Conservation (phyloP, 2,888 invertebrate species). For the Watsonalla cultraria region DNA sequence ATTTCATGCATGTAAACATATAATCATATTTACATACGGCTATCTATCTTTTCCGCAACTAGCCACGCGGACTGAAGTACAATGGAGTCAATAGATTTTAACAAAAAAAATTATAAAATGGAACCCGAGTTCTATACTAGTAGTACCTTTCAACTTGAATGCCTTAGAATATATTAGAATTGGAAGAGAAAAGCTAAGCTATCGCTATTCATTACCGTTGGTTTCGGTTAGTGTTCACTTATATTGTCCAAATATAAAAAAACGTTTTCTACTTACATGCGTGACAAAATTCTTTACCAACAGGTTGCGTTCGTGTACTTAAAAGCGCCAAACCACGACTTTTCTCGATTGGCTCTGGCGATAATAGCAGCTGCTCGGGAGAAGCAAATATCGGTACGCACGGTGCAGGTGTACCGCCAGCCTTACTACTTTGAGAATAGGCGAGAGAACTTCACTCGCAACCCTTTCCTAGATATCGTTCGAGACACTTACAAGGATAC, state of each 20-base stretch:
- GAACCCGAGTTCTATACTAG: no score
- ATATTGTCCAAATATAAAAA: no score
- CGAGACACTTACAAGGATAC: conserved; percentile 89
- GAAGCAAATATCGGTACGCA: conserved; percentile 85
- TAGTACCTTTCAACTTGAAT: no score
- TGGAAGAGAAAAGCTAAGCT: conserved; percentile 4
- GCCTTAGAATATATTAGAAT: no score
- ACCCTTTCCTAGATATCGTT: conserved; percentile 91
- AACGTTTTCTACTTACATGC: no score
- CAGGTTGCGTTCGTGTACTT: conserved; percentile 91
- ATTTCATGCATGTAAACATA: conserved; percentile 90
- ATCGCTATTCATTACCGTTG: background rate
- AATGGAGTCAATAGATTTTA: background rate
- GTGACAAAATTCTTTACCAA: background rate
- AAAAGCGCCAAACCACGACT: conserved; percentile 86
- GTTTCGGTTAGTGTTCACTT: no score
- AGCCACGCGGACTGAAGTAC: background rate
- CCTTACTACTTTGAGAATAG: conserved; percentile 82
- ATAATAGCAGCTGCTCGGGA: conserved; percentile 84
- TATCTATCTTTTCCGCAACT: conserved; percentile 9
- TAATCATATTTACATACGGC: conserved; percentile 16
- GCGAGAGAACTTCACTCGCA: conserved; percentile 85
- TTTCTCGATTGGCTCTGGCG: conserved; percentile 87
- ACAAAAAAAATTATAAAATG: background rate
- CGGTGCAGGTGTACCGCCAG: conserved; percentile 62